Conservation (phyloP, 2,888 invertebrate species). For the Phengaris arion region DNA sequence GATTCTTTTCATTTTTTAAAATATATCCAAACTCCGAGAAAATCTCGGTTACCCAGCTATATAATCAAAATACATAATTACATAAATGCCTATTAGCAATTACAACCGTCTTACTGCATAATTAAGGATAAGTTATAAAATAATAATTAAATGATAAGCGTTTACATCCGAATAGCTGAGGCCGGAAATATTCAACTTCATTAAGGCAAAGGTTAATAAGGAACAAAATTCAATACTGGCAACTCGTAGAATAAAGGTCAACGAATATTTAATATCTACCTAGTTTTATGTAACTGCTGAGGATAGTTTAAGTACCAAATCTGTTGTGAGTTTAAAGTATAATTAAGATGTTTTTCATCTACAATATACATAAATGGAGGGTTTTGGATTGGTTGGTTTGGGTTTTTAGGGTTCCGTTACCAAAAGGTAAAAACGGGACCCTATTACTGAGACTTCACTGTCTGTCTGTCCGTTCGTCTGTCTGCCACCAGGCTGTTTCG, state of each 20-base stretch:
- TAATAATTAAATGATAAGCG: conserved; percentile 21
- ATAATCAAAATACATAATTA: conserved; percentile 6
- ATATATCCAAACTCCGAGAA: too few relatives aligned
- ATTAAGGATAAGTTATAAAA: conserved; percentile 22
- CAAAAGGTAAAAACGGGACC: too few relatives aligned
- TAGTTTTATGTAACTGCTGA: background rate
- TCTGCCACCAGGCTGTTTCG: too few relatives aligned
- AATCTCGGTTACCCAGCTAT: too few relatives aligned
- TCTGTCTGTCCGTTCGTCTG: too few relatives aligned
- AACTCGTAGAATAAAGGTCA: conserved; percentile 19
- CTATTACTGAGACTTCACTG: too few relatives aligned
- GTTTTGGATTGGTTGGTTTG: too few relatives aligned
- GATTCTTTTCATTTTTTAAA: too few relatives aligned
- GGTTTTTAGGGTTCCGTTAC: too few relatives aligned
- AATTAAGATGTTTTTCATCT: background rate
- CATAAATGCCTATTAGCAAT: conserved; percentile 6
- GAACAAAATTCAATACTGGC: conserved; percentile 9
- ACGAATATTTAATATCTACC: background rate
- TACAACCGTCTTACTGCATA: background rate
- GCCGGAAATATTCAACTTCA: conserved; percentile 23
- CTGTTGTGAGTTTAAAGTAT: background rate
- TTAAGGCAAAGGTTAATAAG: conserved; percentile 27
- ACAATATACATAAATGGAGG: background rate
- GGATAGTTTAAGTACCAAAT: background rate
- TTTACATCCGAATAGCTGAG: conserved; percentile 6